These are phyloP conservation scores for Rhingia rostrata DNA, from an alignment of 2,888 invertebrate genomes.

Conservation along the genomic window DNA sequence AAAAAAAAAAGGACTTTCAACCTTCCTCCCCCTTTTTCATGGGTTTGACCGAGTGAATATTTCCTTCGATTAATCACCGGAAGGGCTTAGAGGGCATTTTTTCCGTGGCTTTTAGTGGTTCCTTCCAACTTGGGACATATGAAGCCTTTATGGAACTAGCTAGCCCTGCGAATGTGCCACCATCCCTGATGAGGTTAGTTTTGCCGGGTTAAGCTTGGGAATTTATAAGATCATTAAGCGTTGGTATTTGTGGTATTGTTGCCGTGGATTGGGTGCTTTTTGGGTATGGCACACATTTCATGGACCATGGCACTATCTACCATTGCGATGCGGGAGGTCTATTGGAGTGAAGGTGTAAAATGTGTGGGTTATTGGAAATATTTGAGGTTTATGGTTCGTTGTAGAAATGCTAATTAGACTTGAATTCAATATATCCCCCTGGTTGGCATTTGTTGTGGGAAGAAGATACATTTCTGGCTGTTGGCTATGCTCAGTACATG, in stretches of 20 bases:
- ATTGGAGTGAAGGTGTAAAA: constrained; percentile 20
- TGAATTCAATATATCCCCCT: neutral
- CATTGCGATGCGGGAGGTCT: neutral
- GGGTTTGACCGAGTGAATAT: constrained; percentile 21
- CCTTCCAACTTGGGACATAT: neutral
- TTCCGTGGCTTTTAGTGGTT: neutral
- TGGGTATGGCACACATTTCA: constrained; percentile 24
- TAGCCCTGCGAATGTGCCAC: neutral
- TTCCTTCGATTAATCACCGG: constrained; percentile 47
- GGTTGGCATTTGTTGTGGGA: no score
- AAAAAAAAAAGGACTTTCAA: constrained; percentile 13
- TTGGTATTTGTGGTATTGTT: constrained; percentile 63
- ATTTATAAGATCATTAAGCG: constrained; percentile 65
- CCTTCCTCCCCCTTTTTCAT: constrained; percentile 3
- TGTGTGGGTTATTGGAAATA: neutral
- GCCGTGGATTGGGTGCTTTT: constrained; percentile 22
- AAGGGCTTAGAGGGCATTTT: constrained; percentile 13
- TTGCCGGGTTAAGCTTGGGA: constrained; percentile 35
- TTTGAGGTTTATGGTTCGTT: constrained; percentile 4
- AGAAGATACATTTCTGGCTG: no score
- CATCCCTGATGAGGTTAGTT: neutral
- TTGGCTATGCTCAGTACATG: no score
- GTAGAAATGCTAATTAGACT: constrained; percentile 30
- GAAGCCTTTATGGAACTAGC: constrained; percentile 8
- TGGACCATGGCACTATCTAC: constrained; percentile 3